A percentile compares a stretch with the other conserved stretches of the same genome.
These are phyloP conservation scores for Eulemur rufifrons DNA, from an alignment of 2,113 vertebrate species.

Conservation along the genomic window DNA sequence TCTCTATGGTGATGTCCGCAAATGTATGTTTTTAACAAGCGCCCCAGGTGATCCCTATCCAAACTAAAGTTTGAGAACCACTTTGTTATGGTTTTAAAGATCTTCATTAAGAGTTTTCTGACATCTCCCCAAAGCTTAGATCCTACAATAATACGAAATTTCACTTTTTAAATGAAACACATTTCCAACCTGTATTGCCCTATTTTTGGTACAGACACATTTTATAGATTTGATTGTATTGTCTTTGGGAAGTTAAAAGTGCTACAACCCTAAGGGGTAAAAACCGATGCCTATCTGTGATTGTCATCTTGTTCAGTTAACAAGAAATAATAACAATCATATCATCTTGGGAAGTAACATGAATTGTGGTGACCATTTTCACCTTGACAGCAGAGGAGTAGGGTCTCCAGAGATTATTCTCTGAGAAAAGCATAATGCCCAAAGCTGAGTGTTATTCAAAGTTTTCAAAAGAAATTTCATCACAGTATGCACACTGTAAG, in stretches of 20 bases:
- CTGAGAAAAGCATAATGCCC: not conserved
- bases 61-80: not conserved
- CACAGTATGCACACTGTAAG: not conserved
- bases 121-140: not conserved
- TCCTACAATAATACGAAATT: not conserved
- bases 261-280: not conserved
- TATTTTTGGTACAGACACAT: not conserved
- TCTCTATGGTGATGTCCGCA: not conserved
- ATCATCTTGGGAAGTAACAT: constrained; percentile 43
- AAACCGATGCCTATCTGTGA: not conserved
- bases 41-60: not conserved
- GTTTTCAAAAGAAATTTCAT: not conserved
- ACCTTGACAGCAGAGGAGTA: not conserved
- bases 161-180: not conserved
- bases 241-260: not conserved
- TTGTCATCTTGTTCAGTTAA: constrained; percentile 48
- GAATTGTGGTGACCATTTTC: constrained; percentile 44
- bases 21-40: not conserved
- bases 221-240: not conserved
- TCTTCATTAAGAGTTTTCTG: not conserved
- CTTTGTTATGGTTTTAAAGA: not conserved
- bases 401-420: constrained; percentile 26
- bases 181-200: not conserved
- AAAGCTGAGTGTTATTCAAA: not conserved
- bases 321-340: constrained; percentile 51